Evolutionary conservation across 2,113 vertebrate genomes (phyloP).

Genomic region (Pipa parva): DNA sequence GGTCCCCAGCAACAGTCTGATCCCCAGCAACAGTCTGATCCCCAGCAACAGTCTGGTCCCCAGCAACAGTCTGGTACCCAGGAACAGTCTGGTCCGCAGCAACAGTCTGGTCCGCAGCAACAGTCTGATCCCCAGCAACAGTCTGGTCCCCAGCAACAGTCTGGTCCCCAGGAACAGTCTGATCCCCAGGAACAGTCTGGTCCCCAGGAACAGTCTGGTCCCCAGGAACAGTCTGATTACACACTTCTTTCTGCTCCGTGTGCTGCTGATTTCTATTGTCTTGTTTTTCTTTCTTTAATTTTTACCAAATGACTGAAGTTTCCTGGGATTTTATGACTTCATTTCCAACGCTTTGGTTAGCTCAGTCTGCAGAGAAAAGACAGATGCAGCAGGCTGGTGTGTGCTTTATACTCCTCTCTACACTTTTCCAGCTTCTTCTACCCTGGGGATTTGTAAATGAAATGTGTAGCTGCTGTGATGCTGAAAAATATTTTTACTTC

Average conservation of each 20-base stretch:
- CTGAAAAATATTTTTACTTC: slow-evolving; percentile 8
- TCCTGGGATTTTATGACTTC: slow-evolving; percentile 26
- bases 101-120: too few species aligned
- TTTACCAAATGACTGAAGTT: slow-evolving; percentile 6
- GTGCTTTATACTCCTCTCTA: not conserved
- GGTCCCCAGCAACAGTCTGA: too few species aligned
- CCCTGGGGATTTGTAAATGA: slow-evolving; percentile 11
- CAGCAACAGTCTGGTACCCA: too few species aligned
- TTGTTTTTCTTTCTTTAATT: slow-evolving; percentile 1
- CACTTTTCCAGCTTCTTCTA: not conserved
- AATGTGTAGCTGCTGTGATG: slow-evolving; percentile 6
- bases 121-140: too few species aligned
- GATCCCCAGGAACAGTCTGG: too few species aligned
- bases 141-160: too few species aligned
- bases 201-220: too few species aligned
- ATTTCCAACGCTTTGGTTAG: slow-evolving; percentile 5
- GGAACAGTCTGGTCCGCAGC: too few species aligned
- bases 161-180: too few species aligned
- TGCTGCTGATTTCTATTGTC: not conserved
- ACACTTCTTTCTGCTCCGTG: not conserved
- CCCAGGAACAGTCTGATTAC: not conserved
- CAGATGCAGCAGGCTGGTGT: slow-evolving; percentile 3
- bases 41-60: too few species aligned
- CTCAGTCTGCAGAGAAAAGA: slow-evolving; percentile 8
- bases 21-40: too few species aligned